Percentiles rank a stretch among this genome's conserved stretches.
phyloP scores from a whole-genome alignment of 2,113 vertebrate genomes.

The Diadophis punctatus region DNA sequence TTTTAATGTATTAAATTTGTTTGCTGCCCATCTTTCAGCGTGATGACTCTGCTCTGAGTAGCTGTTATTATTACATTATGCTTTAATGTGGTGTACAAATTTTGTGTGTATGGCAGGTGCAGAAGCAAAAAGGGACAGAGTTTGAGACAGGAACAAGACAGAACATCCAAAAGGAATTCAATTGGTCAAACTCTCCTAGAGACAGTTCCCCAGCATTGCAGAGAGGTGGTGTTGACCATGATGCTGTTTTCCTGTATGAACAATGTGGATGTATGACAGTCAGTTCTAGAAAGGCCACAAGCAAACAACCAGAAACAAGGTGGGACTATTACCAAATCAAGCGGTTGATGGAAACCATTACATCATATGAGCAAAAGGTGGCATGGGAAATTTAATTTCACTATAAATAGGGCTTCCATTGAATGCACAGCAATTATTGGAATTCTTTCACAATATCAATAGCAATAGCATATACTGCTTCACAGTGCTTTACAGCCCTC shows the following conservation, averaged over 20 bases:
- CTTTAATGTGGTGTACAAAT: neutral
- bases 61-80: neutral
- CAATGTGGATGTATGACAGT: neutral
- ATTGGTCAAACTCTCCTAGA: neutral
- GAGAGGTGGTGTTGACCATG: fast-evolving
- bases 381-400: neutral
- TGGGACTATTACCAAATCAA: neutral
- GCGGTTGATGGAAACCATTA: neutral
- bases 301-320: neutral
- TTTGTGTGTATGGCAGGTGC: neutral
- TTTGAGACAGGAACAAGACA: neutral
- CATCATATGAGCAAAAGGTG: neutral
- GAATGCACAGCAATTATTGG: neutral
- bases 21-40: neutral
- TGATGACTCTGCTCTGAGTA: neutral
- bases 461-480: no score
- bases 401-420: neutral
- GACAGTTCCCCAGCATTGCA: neutral
- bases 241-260: neutral
- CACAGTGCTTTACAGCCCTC: no score
- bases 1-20: neutral
- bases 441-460: neutral
- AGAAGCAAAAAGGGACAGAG: neutral
- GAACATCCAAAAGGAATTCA: neutral
- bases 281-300: neutral